Conservation (phyloP, 2,113 vertebrate species). For the Psephotus haematonotus region DNA sequence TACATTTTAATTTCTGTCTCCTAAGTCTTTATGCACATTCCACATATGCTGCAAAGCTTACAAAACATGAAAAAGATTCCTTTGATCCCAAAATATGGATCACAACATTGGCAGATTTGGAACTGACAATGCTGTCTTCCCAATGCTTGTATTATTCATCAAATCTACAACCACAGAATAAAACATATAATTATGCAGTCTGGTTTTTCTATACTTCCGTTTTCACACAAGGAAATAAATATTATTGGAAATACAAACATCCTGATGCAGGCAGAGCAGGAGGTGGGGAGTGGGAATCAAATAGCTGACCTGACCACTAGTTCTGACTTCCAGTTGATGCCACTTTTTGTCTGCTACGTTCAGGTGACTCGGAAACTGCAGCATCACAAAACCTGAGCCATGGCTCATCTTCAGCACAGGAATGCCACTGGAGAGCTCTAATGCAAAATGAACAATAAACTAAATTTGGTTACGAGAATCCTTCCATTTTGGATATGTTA, state of each 20-base stretch:
- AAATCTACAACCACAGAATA: neutral
- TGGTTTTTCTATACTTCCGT: neutral
- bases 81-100: neutral
- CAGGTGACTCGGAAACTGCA: slow-evolving; percentile 85
- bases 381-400: slow-evolving; percentile 79
- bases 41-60: neutral
- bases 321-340: slow-evolving; percentile 87
- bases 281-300: neutral
- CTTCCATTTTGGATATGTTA: neutral
- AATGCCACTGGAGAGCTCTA: slow-evolving; percentile 83
- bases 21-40: neutral
- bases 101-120: neutral
- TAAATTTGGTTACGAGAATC: neutral
- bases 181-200: neutral
- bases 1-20: no score
- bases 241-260: neutral
- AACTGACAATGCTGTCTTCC: neutral
- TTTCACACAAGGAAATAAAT: neutral
- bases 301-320: slow-evolving; percentile 82
- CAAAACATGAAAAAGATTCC: neutral
- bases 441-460: neutral
- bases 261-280: neutral
- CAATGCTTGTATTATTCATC: neutral
- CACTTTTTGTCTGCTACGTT: slow-evolving; percentile 87
- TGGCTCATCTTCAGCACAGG: slow-evolving; percentile 88